Evolutionary conservation across 2,113 vertebrate species (phyloP).

Genomic region (Echinops telfairi): DNA sequence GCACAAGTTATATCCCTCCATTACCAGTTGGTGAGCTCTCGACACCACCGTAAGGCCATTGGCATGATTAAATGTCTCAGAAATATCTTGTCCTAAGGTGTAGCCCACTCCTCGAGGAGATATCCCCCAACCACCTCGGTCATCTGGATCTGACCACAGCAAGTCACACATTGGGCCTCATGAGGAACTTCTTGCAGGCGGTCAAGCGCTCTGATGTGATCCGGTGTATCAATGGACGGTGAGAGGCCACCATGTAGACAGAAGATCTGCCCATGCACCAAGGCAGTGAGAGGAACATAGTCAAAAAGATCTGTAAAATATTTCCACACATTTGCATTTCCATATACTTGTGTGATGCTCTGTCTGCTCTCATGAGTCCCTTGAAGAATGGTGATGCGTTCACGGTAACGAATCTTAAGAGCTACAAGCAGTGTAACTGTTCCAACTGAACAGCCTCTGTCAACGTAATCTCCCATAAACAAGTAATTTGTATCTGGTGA

Average conservation of each 20-base stretch:
- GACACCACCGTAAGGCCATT: conserved; percentile 99
- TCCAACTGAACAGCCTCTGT: no score
- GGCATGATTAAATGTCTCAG: conserved; percentile 99
- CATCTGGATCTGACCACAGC: conserved; percentile 99
- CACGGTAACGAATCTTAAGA: no score
- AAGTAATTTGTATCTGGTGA: no score
- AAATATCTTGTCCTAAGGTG: conserved; percentile 99
- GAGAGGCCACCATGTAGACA: conserved; percentile 99
- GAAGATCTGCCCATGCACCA: no score
- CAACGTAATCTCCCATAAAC: no score
- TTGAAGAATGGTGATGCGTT: no score
- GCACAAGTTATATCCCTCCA: conserved; percentile 92
- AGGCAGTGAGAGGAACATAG: no score
- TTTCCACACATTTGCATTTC: conserved; percentile 99
- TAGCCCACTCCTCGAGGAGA: conserved; percentile 98
- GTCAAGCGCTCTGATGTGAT: conserved; percentile 99
- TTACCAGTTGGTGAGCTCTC: conserved; percentile 98
- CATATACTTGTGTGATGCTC: conserved; percentile 99
- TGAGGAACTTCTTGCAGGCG: conserved; percentile 99
- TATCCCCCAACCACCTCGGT: conserved; percentile 99
- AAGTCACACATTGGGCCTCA: conserved; percentile 99
- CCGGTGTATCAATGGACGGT: conserved; percentile 98
- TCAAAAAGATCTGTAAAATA: no score
- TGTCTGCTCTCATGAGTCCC: conserved; percentile 99
- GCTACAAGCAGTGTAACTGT: no score